Base-by-base conservation (phyloP, 53 echinoderm and acorn worm genomes). In the Pentamera pediparva region DNA sequence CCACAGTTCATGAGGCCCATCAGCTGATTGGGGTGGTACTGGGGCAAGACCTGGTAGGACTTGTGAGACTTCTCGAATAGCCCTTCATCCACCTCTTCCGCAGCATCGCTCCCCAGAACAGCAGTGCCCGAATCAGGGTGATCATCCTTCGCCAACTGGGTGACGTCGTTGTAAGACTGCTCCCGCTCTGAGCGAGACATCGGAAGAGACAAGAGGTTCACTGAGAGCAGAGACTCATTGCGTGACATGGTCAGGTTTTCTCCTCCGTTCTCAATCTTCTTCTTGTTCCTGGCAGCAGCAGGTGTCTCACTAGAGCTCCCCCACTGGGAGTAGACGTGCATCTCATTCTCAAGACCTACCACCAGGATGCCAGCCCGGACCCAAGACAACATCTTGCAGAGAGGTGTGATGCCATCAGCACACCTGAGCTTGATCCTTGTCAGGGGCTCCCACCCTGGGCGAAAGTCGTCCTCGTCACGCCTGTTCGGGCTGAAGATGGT, bases 291-390 rank as follows among this genome's bases (percentile, higher is more conserved):
- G 60, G 75, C 77, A 70, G 78, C 85, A 31, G 72, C 70, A 32
- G 79, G 70, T 37, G 37, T 63, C 61, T 75, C 77, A 12, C 79
- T 82, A 26, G 58, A 75, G 24, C 43, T 61, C 34, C 86, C 82
- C 98, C 98, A 98, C 75, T 98, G 98, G 37, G 91, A 87, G 50
- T 98, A 98, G 0, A 98, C 98, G 31, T 98, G 91, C 98, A 98
- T 98, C 56, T 98, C 98, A 81, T 98, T 98, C 41, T 90, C 83
- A 37, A 98, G 52, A 19, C 98, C 98, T 2, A 98, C 81, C 32
- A 98, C 91, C 5, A 98, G 82, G 39, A 98, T 91, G 25, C 98
- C 98, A 36, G 87, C 89, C 62, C 98, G 88, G 39, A 91, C 98
- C 98, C 98, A 98, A 6, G 98, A 88, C 50, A 98, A 59, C 98